phyloP scores from a whole-genome alignment of 2,888 invertebrate species.

The Ashinkailepas kermadecensis region DNA sequence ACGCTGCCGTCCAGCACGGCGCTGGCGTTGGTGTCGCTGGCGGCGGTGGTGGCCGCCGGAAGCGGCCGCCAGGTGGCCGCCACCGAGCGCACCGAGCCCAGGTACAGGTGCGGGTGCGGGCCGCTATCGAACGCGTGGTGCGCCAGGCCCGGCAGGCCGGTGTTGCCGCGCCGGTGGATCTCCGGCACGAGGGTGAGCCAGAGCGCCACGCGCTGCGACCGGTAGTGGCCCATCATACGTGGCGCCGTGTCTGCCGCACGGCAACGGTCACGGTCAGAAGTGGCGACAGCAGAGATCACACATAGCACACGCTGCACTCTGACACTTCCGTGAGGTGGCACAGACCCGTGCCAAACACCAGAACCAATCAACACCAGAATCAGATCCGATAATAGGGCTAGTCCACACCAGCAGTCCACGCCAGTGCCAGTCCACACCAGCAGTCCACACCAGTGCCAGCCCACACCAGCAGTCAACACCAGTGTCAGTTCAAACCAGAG shows the following conservation, averaged over 20 bases:
- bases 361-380: no score
- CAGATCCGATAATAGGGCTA: no score
- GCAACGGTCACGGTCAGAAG: neutral
- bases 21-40: conserved; percentile 22
- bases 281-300: no score
- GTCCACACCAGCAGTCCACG: no score
- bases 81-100: conserved; percentile 1
- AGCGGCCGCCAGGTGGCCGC: conserved; percentile 15
- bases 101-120: conserved; percentile 6
- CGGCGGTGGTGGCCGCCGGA: conserved; percentile 15
- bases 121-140: neutral
- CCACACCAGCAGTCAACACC: no score
- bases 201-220: conserved; percentile 88
- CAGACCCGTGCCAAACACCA: no score
- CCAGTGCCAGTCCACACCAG: no score
- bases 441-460: no score
- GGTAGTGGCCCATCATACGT: conserved; percentile 84
- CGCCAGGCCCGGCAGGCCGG: conserved; percentile 52
- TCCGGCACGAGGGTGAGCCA: conserved; percentile 94
- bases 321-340: no score
- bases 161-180: conserved; percentile 27
- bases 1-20: conserved; percentile 21
- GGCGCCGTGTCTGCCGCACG: conserved; percentile 73
- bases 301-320: no score
- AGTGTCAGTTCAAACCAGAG: no score